Evolutionary conservation across 2,797 vertebrate genomes (phyloP), one percentile per base, ranked within the genome.

Genomic region (Okamejei kenojei): DNA sequence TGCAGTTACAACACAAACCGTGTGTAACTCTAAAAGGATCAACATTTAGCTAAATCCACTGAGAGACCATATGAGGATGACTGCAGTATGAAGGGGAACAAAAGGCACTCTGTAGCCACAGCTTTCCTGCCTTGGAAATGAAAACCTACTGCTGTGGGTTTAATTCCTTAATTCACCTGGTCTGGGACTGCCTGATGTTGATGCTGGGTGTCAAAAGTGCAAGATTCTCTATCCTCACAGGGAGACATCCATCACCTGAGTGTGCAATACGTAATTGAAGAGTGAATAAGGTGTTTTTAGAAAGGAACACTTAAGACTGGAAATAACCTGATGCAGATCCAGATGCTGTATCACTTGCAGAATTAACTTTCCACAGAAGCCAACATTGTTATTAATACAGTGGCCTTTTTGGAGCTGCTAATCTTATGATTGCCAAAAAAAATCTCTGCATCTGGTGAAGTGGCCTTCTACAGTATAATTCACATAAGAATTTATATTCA

Each of bases 171-270:
- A 88, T 88, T 68, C 19, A 88, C 32, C 84, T 35, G 63, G 17
- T 17, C 17, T 88, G 84, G 63, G 84, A 65, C 35, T 21, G n/a
- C n/a, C 68, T 88, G 84, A 88, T 88, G n/a, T 68, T 88, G n/a
- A 35, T 6, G 29, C 61, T 88, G 61, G 61, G 84, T 68, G 63
- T 68, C 84, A 88, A 88, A 68, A 68, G 63, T 35, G 63, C 84
- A 68, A 32, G 63, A 32, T 35, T 7, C 32, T 88, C 63, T 19
- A 32, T 68, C 21, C 17, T 8, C 21, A 19, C 58, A 88, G 63
- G 17, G n/a, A 65, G 61, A 63, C 61, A 68, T 35, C 61, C 17
- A 32, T 68, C 84, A 68, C 84, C 61, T 88, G 77, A 78, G 77
- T 78, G 77, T 78, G 84, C 65, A 88, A 88, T 88, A 65, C 32